Evolutionary conservation across 2,888 invertebrate species (phyloP), one percentile per base, ranked within the genome.

Genomic region (Conus canariensis): DNA sequence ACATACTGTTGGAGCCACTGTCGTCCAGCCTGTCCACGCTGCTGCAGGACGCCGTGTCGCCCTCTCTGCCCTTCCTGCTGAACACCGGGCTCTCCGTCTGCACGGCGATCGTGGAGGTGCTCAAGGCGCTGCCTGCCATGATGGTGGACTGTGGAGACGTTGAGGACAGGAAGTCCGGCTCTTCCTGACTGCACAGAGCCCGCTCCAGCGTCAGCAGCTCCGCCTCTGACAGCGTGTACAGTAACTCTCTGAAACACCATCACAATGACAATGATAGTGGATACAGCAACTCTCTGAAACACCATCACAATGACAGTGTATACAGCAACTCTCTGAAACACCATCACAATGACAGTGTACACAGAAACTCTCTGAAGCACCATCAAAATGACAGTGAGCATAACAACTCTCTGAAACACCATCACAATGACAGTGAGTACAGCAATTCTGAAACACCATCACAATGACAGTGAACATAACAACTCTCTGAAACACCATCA

Each of bases 161-260:
- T 8, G 89, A 85, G 14, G 89, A 85, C 22, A 93, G 90, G 58
- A 93, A 92, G 14, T 92, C 93, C 12, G 94, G 94, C 58, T 95
- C 94, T 80, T 99, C 99, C 94, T 98, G 98, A 94, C 98, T 98
- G 96, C 99, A 99, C 89, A 99, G 97, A 92, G 99, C 96, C 94
- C 98, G 98, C 96, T 99, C 99, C 91, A 99, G 96, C 93, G 98
- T 98, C 95, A 97, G 97, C 93, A 99, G 97, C 96, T 99, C 99
- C 87, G 97, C 97, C 91, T 98, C 97, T 95, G 98, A 98, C 93
- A 99, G 96, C 8, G 98, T 98, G 97, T 98, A 98, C 92, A 99
- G 97, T 89, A 99, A 97, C 93, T 99, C 98, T 85, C 99, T 64
- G 64, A 64, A 64, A 64, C 64, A 64, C 64, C 64, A 64, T 64